Evolutionary conservation across 2,888 invertebrate species (phyloP), one percentile per base, ranked within the genome.

Genomic region (Thysanoteuthis rhombus): DNA sequence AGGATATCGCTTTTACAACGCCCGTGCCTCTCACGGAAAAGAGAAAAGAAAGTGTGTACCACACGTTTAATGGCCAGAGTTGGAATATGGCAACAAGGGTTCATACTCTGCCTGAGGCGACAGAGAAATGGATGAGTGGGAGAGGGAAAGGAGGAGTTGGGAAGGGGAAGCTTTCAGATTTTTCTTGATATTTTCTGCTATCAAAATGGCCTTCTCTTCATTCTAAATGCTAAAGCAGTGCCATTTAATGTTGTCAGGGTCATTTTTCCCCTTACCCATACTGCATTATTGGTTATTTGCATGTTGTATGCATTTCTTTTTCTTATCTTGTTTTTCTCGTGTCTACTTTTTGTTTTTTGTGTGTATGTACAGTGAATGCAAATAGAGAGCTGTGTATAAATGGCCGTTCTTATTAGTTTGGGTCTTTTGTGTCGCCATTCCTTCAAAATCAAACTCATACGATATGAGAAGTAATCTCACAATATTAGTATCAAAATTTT

Each of bases 51-150:
- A 75, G n/a, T 12, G 75, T 5, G 28, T 28, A 75, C n/a, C 75
- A 75, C 75, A 75, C n/a, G n/a, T 75, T 75, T n/a, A 75, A 75
- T 75, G 75, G 75, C 75, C 75, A 75, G 75, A 75, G 75, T 75
- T 75, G 28, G 58, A 58, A 58, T 6, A 58, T 32, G 58, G 75
- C 32, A 75, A 75, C 75, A n/a, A 75, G 75, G 75, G n/a, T 75
- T 75, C 75, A 75, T n/a, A 1, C 75, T 6, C 75, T 75, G 75
- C 75, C 10, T 75, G n/a, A 12, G n/a, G 75, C 6, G 6, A 75
- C 6, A n/a, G n/a, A n/a, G 3, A n/a, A n/a, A 10, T 12, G n/a
- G 75, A 32, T 22, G 16, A 19, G 47, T 16, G 3, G 12, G 75
- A 1, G 8, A 75, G n/a, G n/a, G 75, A 0, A n/a, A 12, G n/a